Base-by-base conservation (phyloP, 1,140 invertebrate genomes). In the Polypedilum pembai region DNA sequence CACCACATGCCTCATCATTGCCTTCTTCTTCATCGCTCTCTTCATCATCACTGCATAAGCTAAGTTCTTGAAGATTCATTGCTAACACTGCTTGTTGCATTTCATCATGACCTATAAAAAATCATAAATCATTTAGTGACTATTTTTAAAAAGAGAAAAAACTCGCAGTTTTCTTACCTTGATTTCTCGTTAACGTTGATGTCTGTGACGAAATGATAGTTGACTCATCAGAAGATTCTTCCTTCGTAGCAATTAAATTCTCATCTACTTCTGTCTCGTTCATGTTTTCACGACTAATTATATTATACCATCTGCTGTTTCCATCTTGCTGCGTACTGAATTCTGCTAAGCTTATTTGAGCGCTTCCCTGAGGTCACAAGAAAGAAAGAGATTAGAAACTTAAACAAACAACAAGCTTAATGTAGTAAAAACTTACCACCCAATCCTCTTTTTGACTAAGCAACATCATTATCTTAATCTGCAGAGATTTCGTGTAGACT, bases 191-290 rank as follows among this genome's bases (percentile, higher is more conserved):
- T 3, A 98, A 85, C 0, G 96, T 98, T 1, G 95, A 97, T 0
- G 95, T 97, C 83, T 97, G 94, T 18, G 94, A 95, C 17, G 95
- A 97, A 75, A 97, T 97, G 75, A 98, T 94, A 0, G 95, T 98
- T 10, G 94, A 96, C 80, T 98, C 96, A 83, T 98, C 96, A 75
- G 94, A 96, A 78, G 95, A 97, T 82, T 98, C 95, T 80, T 97
- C 95, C 80, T 91, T 86, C 17, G 81, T 78, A 76, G 63, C 21
- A 76, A 33, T 77, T 17, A 69, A 69, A 18, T 69, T 69, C 17
- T 82, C 82, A 69, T 86, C 83, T 12, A 84, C 85, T 45, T 88
- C 87, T 76, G 83, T 76, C 79, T 83, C 81, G 80, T 84, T 91
- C 87, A 95, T 92, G 79, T 92, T 93, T 78, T 91, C 89, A 80